Evolutionary conservation across 2,888 invertebrate genomes (phyloP), one percentile per base, ranked within the genome.

Genomic region (Dione vanillae): DNA sequence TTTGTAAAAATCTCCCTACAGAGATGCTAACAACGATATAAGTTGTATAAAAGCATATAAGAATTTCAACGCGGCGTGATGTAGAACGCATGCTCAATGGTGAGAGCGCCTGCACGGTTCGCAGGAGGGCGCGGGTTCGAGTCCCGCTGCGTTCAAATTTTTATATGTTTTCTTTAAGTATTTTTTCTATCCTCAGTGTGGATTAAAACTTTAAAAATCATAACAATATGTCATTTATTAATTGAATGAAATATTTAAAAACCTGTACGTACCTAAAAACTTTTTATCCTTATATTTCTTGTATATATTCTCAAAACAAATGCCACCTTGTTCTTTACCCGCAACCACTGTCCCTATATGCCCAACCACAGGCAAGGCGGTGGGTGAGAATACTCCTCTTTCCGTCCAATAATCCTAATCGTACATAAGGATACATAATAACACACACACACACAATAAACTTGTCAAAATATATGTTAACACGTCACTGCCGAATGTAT

Each of bases 391-490:
- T 20, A 93, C 83, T 0, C 92, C 92, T 49, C 85, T 78, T 0
- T 77, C 71, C n/a, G 52, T 73, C 93, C 93, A 93, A 75, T 93
- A 92, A 58, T 92, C 92, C 76, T 92, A 88, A 80, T 92, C 92
- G 62, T 89, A 92, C 0, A 90, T 92, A 0, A 88, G 79, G 19
- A 93, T 69, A 1, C 85, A 82, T 41, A 88, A 78, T 10, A 85
- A 47, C 5, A 82, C 70, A 5, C 81, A 80, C 5, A 78, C 61
- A 12, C 72, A 72, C 51, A 88, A 78, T 0, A 80, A 76, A 67
- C 78, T 74, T n/a, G 81, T 81, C 27, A 86, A 78, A 58, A 81
- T 77, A 74, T 80, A 85, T 85, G 86, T 84, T 76, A 92, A 71
- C 2, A 85, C 65, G 40, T 77, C 73, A 69, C 73, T 82, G 7